Conservation (phyloP, 2,888 invertebrate species). For the Scaptomyza caliginosa region DNA sequence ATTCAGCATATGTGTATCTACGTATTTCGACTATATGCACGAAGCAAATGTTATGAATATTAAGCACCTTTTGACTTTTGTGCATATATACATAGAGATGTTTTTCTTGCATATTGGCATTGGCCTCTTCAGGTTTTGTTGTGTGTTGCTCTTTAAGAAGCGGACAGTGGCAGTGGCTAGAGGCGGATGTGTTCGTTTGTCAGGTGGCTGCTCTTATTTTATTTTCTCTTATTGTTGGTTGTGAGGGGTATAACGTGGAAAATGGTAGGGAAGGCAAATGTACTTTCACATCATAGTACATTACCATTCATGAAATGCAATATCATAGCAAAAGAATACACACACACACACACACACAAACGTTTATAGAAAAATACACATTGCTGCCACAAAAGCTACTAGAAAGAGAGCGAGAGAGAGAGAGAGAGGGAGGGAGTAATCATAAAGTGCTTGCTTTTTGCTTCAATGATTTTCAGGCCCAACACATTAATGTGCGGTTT, state of each 20-base stretch:
- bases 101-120: constrained; percentile 11
- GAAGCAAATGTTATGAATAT: constrained; percentile 54
- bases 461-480: constrained; percentile 70
- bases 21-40: too few relatives aligned
- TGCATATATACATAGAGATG: constrained; percentile 34
- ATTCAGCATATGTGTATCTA: background rate
- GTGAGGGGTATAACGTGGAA: too few relatives aligned
- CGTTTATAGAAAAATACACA: constrained; percentile 42
- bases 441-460: constrained; percentile 72
- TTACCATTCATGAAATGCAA: constrained; percentile 77
- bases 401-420: background rate
- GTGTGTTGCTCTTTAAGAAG: constrained; percentile 36
- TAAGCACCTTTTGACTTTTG: constrained; percentile 61
- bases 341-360: constrained; percentile 33
- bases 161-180: background rate
- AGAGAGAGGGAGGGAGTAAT: background rate
- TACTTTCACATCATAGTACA: constrained; percentile 65
- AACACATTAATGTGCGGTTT: constrained; percentile 56
- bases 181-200: background rate
- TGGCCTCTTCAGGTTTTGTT: constrained; percentile 22
- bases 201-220: too few relatives aligned
- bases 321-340: constrained; percentile 64
- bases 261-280: background rate
- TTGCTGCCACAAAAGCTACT: constrained; percentile 30
- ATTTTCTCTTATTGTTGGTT: too few relatives aligned